These are phyloP conservation scores for Nasonia vitripennis DNA, from an alignment of 1,140 invertebrate genomes.

Conservation along the genomic window DNA sequence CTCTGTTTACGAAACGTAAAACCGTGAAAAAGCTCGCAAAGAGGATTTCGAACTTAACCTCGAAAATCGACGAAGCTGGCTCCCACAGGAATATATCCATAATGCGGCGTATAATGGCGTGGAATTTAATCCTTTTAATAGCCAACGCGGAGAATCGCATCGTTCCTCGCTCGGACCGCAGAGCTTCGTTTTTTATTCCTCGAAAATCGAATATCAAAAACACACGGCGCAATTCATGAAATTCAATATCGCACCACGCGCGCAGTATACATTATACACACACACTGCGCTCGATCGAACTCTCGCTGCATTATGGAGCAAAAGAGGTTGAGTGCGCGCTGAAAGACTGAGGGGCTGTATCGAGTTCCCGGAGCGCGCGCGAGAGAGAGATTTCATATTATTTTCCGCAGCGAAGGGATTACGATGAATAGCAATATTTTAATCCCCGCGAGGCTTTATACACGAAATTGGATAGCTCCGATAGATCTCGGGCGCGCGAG, in stretches of 20 bases:
- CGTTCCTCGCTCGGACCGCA: neutral
- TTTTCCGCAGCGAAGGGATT: constrained; percentile 70
- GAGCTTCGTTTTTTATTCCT: constrained; percentile 45
- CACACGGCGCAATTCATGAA: constrained; percentile 68
- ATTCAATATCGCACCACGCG: constrained; percentile 68
- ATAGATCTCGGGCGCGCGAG: constrained; percentile 58
- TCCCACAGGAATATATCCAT: neutral
- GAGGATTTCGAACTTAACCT: constrained; percentile 69
- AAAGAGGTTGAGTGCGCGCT: constrained; percentile 34
- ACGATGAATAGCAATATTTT: constrained; percentile 71
- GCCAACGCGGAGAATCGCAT: constrained; percentile 53
- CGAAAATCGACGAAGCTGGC: constrained; percentile 46
- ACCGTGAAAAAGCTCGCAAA: constrained; percentile 74
- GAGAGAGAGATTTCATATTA: constrained; percentile 66
- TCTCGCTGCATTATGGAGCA: neutral
- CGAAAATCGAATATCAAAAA: constrained; percentile 69
- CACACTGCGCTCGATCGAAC: neutral
- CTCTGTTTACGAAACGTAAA: constrained; percentile 74
- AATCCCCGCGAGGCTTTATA: constrained; percentile 64
- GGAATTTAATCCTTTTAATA: constrained; percentile 72
- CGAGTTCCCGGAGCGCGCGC: constrained; percentile 58
- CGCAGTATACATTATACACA: constrained; percentile 7
- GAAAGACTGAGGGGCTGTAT: constrained; percentile 63
- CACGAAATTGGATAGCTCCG: constrained; percentile 69
- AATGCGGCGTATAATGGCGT: constrained; percentile 62